Evolutionary conservation across 1,140 invertebrate genomes (phyloP), one percentile per base, ranked within the genome.

Genomic region (Bathynomus jamesi): DNA sequence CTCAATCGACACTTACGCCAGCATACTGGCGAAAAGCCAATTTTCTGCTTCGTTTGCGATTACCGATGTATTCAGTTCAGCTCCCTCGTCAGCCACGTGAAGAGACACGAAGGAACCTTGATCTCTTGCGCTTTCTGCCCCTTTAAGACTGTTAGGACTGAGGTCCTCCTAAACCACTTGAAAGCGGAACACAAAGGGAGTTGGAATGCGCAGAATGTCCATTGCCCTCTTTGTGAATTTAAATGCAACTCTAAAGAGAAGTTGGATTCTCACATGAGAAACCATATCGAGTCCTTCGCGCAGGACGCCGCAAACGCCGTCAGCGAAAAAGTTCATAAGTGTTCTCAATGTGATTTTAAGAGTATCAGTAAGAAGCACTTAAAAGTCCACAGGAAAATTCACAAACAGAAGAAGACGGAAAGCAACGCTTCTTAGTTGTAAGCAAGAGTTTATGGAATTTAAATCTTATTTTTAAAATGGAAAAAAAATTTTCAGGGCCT

Each of bases 21-120:
- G 28, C 67, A 69, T 25, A 69, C 67, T 0, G 67, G 67, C 17
- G 67, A 69, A 69, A 69, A 61, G n/a, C 67, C 67, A 17, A 53
- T 53, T 17, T 53, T 53, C 21, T 53, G 40, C 40, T 53, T 53
- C 40, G 40, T 53, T 21, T 53, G 40, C 21, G 40, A 53, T 5
- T 53, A 53, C 5, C 40, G 40, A 17, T 53, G 40, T 53, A 53
- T 53, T 53, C 40, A 53, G 40, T 53, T 53, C 21, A 53, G 40
- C 5, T 53, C 40, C 2, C 40, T 53, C 5, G 40, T 53, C 40
- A 53, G 40, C 5, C 40, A 53, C 40, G 13, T 17, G 11, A 53
- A 53, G 40, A 53, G 40, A 53, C 40, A 53, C 40, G 40, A 53
- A 53, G 40, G 40, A 17, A 53, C 40, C 13, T 53, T 53, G 40